A percentile compares a stretch with the other conserved stretches of the same genome.
Conservation (phyloP, 2,888 invertebrate species). For the Chaetoderma sp. region DNA sequence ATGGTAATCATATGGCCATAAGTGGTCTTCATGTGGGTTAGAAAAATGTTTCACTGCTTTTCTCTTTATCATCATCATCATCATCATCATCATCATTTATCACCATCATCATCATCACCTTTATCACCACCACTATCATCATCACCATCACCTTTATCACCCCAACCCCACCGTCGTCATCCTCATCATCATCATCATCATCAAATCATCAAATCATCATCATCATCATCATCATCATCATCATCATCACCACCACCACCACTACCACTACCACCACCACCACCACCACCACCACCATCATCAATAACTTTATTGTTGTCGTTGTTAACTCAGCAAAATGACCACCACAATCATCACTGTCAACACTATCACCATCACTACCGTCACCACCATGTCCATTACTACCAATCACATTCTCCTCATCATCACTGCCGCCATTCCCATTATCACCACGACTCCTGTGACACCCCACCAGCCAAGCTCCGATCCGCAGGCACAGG, state of each 20-base stretch:
- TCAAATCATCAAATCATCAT: neutral
- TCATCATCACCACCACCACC: neutral
- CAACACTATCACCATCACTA: neutral
- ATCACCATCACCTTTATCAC: neutral
- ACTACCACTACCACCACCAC: neutral
- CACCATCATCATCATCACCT: too few relatives aligned
- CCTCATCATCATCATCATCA: neutral
- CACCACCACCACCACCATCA: neutral
- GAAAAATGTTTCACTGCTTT: too few relatives aligned
- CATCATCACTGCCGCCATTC: neutral
- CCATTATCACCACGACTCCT: neutral
- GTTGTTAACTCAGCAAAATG: neutral
- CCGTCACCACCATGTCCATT: neutral
- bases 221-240: neutral
- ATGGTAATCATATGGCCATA: too few relatives aligned
- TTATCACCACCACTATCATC: neutral
- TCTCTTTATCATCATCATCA: neutral
- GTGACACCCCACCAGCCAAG: conserved; percentile 10
- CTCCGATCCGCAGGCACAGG: too few relatives aligned
- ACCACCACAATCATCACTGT: neutral
- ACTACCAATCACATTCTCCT: neutral
- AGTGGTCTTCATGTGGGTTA: too few relatives aligned
- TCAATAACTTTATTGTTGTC: neutral
- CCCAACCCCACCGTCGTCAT: too few relatives aligned
- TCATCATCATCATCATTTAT: neutral